Conservation (phyloP, 2,888 invertebrate genomes). For the Polydrusus tereticollis region DNA sequence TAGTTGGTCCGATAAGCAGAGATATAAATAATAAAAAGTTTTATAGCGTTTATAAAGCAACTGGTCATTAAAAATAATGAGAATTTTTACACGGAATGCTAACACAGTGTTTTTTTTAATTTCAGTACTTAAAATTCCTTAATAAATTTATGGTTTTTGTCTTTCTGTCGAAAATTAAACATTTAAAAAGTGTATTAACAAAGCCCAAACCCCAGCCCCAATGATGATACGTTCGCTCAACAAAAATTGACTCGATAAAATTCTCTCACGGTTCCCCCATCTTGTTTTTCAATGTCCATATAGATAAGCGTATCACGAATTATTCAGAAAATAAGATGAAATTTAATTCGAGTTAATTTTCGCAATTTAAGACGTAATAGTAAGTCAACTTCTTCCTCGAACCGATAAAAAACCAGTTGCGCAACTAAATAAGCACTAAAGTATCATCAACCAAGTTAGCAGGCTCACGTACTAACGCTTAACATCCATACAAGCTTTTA, state of each 20-base stretch:
- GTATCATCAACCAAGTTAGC: conserved; percentile 30
- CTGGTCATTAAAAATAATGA: conserved; percentile 27
- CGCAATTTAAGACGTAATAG: conserved; percentile 11
- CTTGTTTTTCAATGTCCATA: neutral
- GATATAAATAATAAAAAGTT: conserved; percentile 27
- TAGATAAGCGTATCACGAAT: neutral
- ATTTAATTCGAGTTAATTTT: neutral
- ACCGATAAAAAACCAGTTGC: conserved; percentile 25
- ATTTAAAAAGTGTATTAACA: neutral
- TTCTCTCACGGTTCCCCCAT: neutral
- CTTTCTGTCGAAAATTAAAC: neutral
- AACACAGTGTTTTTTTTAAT: neutral
- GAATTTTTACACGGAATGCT: conserved; percentile 24
- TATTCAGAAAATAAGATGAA: neutral
- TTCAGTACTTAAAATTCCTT: neutral
- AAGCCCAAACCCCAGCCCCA: too few species aligned
- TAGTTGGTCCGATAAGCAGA: neutral
- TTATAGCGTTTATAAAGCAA: conserved; percentile 12
- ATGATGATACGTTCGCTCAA: too few species aligned
- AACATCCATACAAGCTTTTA: conserved; percentile 36
- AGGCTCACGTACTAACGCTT: conserved; percentile 30
- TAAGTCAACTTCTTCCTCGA: conserved; percentile 12
- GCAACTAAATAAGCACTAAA: conserved; percentile 16
- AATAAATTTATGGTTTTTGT: neutral
- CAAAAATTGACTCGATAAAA: neutral